phyloP scores from a whole-genome alignment of 2,888 invertebrate genomes.

The Limenitis camilla region DNA sequence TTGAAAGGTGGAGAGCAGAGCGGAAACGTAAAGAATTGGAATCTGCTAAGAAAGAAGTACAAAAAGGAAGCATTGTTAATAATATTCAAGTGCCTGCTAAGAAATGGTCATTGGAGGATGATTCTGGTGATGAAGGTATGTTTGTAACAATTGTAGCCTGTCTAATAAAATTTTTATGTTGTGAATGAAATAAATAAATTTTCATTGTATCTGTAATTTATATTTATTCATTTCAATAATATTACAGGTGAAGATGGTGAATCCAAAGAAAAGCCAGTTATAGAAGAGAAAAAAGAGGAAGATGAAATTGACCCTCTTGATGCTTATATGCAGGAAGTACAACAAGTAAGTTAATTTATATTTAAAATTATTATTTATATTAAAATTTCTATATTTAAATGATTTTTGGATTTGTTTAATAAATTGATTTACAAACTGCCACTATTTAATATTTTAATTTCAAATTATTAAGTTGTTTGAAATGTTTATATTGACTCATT shows the following conservation, averaged over 20 bases:
- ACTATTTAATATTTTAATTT: too few species aligned
- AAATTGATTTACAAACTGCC: too few species aligned
- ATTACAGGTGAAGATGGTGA: conserved; percentile 70
- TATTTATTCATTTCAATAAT: background rate
- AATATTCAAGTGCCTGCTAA: conserved; percentile 78
- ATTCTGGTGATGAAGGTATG: conserved; percentile 92
- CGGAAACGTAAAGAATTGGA: conserved; percentile 91
- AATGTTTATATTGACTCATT: background rate
- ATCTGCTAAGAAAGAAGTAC: conserved; percentile 83
- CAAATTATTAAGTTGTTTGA: too few species aligned
- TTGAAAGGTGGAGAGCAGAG: conserved; percentile 96
- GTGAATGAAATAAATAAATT: too few species aligned
- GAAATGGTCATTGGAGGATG: conserved; percentile 97
- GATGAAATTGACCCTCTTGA: conserved; percentile 96
- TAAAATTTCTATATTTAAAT: background rate
- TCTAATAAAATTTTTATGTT: too few species aligned
- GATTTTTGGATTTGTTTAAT: too few species aligned
- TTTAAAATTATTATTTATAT: background rate
- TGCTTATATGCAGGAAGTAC: conserved; percentile 95
- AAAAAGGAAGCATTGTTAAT: conserved; percentile 77
- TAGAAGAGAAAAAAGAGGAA: conserved; percentile 62
- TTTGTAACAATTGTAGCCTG: conserved; percentile 11
- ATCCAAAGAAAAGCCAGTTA: conserved; percentile 64
- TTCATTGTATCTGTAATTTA: too few species aligned
- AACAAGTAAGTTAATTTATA: conserved; percentile 56